A percentile compares a stretch with the other conserved stretches of the same genome.
Conservation (phyloP, 2,888 invertebrate species). For the Diarsia dahlii region DNA sequence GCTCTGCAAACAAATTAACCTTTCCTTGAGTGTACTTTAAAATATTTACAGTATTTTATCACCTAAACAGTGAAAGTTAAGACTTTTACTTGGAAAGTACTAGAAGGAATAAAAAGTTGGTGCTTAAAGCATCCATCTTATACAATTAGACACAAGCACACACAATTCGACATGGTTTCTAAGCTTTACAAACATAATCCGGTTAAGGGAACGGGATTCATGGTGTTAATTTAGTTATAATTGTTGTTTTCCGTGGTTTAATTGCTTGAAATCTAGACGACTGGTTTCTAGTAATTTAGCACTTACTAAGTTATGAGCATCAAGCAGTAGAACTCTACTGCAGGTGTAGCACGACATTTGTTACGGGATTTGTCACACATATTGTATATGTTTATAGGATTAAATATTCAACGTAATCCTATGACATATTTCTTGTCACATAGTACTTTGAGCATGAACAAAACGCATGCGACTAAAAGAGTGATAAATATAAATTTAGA, state of each 20-base stretch:
- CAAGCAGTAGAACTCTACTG: background rate
- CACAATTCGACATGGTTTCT: slow-evolving; percentile 53
- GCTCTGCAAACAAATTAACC: slow-evolving; percentile 8
- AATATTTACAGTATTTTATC: slow-evolving; percentile 49
- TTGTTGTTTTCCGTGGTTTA: slow-evolving; percentile 34
- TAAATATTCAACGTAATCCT: background rate
- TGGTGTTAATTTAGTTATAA: slow-evolving; percentile 50
- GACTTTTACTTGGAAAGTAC: slow-evolving; percentile 63
- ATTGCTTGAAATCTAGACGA: slow-evolving; percentile 35
- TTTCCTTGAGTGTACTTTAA: slow-evolving; percentile 14
- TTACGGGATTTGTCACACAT: background rate
- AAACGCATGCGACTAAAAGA: too few species aligned
- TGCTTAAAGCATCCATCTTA: slow-evolving; percentile 40
- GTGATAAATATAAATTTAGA: too few species aligned
- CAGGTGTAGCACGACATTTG: background rate
- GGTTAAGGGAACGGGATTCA: slow-evolving; percentile 44
- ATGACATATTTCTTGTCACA: background rate
- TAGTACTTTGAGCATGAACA: background rate
- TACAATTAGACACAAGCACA: slow-evolving; percentile 51
- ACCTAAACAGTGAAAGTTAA: slow-evolving; percentile 57
- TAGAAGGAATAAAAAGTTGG: slow-evolving; percentile 51
- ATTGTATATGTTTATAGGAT: background rate
- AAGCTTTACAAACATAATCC: slow-evolving; percentile 45
- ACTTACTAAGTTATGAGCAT: background rate
- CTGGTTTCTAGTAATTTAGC: background rate